Percentiles rank a stretch among this genome's conserved stretches.
phyloP scores from a whole-genome alignment of 2,797 vertebrate species.

The Myripristis jacobus region DNA sequence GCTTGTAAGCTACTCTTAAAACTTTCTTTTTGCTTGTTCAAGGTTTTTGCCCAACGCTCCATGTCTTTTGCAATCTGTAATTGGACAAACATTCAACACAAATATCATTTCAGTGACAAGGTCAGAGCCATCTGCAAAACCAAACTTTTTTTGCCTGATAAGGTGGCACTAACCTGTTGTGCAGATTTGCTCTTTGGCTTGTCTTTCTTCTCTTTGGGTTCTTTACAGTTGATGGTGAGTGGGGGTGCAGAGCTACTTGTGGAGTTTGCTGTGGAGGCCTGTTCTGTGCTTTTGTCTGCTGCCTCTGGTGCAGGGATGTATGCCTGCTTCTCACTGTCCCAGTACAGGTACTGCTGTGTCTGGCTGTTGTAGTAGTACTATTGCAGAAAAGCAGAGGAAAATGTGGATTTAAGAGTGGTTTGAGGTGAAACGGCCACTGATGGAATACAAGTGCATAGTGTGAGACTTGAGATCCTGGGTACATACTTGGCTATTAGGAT shows the following conservation, averaged over 20 bases:
- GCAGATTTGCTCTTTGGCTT: slow-evolving; percentile 95
- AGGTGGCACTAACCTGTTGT: slow-evolving; percentile 84
- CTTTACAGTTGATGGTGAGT: slow-evolving; percentile 83
- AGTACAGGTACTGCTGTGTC: slow-evolving; percentile 95
- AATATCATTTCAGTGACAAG: not conserved
- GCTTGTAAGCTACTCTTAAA: slow-evolving; percentile 91
- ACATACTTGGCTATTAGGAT: slow-evolving; percentile 91
- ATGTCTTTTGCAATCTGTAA: slow-evolving; percentile 96
- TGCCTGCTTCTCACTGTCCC: slow-evolving; percentile 91
- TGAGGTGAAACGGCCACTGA: not conserved
- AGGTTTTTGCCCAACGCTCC: slow-evolving; percentile 96
- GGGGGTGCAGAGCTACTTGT: slow-evolving; percentile 54
- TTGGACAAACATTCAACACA: not conserved
- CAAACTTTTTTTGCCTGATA: too few relatives aligned
- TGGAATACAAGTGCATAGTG: not conserved
- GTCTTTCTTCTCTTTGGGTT: slow-evolving; percentile 93
- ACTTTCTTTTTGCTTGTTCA: slow-evolving; percentile 96
- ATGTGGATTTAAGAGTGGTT: not conserved
- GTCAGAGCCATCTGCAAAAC: not conserved
- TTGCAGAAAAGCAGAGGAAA: slow-evolving; percentile 11
- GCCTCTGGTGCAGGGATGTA: slow-evolving; percentile 85
- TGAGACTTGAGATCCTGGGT: not conserved
- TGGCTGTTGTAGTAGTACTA: slow-evolving; percentile 96
- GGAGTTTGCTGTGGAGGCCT: slow-evolving; percentile 25
- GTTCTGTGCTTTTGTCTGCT: slow-evolving; percentile 56